A percentile compares a stretch with the other conserved stretches of the same genome.
Evolutionary conservation across 2,113 vertebrate genomes (phyloP).

Genomic region (Polypterus senegalus): DNA sequence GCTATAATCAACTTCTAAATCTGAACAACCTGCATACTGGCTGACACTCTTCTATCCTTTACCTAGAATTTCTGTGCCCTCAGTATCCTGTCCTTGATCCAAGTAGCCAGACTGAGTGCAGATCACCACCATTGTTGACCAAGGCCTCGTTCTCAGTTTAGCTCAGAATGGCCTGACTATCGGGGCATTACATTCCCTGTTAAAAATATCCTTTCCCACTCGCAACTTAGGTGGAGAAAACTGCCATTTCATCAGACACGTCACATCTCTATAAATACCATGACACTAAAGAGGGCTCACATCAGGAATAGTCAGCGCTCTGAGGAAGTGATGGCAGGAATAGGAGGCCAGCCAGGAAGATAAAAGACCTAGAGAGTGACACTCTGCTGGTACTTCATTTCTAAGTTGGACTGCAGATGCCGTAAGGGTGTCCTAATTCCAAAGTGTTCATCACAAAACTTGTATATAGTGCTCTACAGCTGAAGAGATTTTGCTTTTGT

Average conservation of each 20-base stretch:
- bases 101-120: too few relatives aligned
- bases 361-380: background rate
- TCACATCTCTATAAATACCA: slow-evolving; percentile 49
- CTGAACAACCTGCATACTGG: too few relatives aligned
- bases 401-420: background rate
- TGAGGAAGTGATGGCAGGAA: background rate
- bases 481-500: background rate
- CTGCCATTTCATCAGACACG: slow-evolving; percentile 50
- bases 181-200: slow-evolving; percentile 23
- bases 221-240: slow-evolving; percentile 37
- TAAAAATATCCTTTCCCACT: slow-evolving; percentile 45
- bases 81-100: too few relatives aligned
- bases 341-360: background rate
- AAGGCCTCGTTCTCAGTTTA: background rate
- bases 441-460: background rate
- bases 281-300: slow-evolving; percentile 18
- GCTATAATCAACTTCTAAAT: too few relatives aligned
- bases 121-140: too few relatives aligned
- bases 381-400: background rate
- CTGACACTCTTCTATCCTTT: too few relatives aligned
- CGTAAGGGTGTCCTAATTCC: background rate
- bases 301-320: slow-evolving; percentile 18
- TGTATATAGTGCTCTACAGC: background rate
- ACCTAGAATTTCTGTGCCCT: too few relatives aligned
- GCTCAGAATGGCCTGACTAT: background rate